Conservation (phyloP, 2,113 vertebrate genomes). For the Sisor rabdophorus region DNA sequence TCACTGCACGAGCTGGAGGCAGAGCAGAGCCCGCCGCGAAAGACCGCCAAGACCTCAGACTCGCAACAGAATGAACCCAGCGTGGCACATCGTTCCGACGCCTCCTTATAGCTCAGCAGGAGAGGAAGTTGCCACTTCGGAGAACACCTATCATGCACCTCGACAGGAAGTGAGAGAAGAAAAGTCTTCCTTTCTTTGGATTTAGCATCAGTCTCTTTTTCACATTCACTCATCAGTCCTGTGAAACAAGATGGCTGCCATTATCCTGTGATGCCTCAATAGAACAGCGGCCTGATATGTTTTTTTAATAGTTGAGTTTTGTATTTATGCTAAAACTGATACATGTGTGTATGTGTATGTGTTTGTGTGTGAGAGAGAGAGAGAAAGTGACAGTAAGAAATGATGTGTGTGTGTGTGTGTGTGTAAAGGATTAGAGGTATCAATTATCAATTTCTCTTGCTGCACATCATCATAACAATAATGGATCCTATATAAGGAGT, state of each 20-base stretch:
- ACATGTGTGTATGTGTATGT: neutral
- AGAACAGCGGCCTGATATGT: neutral
- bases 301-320: neutral
- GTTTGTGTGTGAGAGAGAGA: slow-evolving; percentile 12
- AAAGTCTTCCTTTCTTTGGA: slow-evolving; percentile 22
- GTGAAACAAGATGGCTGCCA: neutral
- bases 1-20: slow-evolving; percentile 75
- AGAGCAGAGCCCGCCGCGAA: slow-evolving; percentile 71
- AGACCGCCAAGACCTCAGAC: slow-evolving; percentile 69
- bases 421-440: slow-evolving; percentile 13
- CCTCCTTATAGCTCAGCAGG: slow-evolving; percentile 68
- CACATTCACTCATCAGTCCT: neutral
- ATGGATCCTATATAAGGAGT: neutral
- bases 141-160: slow-evolving; percentile 58
- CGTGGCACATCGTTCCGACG: slow-evolving; percentile 65
- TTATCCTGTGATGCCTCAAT: neutral
- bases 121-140: slow-evolving; percentile 57
- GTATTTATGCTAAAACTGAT: neutral
- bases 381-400: neutral
- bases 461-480: neutral
- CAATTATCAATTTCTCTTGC: slow-evolving; percentile 4
- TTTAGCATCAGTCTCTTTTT: slow-evolving; percentile 22
- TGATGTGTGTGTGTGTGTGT: too few species aligned
- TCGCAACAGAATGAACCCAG: slow-evolving; percentile 66
- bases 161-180: slow-evolving; percentile 42